Evolutionary conservation across 2,888 invertebrate genomes (phyloP).

Genomic region (Erebia ligea): DNA sequence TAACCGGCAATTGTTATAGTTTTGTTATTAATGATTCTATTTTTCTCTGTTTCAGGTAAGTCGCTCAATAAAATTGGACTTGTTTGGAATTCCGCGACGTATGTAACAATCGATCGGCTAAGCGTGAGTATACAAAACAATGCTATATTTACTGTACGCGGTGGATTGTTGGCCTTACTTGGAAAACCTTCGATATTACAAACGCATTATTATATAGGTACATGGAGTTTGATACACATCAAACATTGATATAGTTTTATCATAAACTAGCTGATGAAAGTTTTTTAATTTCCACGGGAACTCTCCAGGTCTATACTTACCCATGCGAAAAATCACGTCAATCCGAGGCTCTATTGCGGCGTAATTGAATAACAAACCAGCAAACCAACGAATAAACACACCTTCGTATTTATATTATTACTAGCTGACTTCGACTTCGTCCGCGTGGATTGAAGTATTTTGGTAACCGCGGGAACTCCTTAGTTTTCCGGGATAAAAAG

Average conservation of each 20-base stretch:
- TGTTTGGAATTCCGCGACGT: constrained; percentile 53
- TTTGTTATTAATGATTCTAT: constrained; percentile 56
- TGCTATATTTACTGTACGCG: constrained; percentile 30
- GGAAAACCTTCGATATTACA: constrained; percentile 21
- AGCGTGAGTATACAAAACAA: constrained; percentile 31
- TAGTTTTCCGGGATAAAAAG: no score
- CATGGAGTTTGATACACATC: not conserved
- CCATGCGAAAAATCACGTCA: no score
- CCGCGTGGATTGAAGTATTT: no score
- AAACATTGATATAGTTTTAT: no score
- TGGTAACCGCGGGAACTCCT: no score
- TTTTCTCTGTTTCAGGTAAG: constrained; percentile 74
- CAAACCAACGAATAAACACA: no score
- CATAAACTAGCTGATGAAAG: not conserved
- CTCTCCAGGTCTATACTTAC: no score
- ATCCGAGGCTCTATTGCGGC: no score
- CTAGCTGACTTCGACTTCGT: no score
- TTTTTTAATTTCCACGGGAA: no score
- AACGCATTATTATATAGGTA: constrained; percentile 13
- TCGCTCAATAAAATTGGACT: constrained; percentile 58
- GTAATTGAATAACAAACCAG: no score
- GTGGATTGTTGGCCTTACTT: constrained; percentile 29
- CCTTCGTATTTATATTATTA: no score
- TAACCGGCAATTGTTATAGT: constrained; percentile 56
- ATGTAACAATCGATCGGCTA: constrained; percentile 26